Percentiles rank a stretch among this genome's conserved stretches.
Evolutionary conservation across 2,113 vertebrate species (phyloP).

Genomic region (Tetrax tetrax): DNA sequence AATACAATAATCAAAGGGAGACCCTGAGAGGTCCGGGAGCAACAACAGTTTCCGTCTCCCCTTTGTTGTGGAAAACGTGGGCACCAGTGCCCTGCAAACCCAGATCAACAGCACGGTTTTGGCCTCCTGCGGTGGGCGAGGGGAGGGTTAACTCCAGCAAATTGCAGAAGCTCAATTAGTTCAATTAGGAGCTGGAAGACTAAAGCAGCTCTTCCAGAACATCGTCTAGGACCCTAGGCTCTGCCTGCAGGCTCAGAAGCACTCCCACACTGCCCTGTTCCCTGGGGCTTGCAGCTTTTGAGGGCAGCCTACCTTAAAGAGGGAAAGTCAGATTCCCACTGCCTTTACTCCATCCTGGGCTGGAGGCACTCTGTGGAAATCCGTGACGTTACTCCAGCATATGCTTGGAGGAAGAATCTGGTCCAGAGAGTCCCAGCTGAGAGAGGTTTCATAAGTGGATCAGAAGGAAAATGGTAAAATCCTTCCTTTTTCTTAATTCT

Average conservation of each 20-base stretch:
- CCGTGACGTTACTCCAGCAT: accelerated
- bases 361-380: neutral
- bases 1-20: constrained; percentile 54
- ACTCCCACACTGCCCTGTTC: neutral
- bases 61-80: neutral
- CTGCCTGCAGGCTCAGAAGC: constrained; percentile 21
- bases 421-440: neutral
- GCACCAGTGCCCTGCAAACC: neutral
- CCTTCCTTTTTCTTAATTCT: neutral
- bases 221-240: neutral
- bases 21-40: constrained; percentile 36
- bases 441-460: neutral
- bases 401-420: neutral
- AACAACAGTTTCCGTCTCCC: neutral
- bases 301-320: neutral
- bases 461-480: constrained; percentile 8
- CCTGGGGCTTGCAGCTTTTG: constrained; percentile 40
- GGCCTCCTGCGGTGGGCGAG: neutral
- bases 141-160: constrained; percentile 36
- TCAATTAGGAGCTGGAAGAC: constrained; percentile 52
- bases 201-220: constrained; percentile 33
- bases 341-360: neutral
- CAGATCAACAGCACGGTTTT: neutral
- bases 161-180: constrained; percentile 60
- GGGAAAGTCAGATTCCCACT: neutral